Percentiles rank a stretch among this genome's conserved stretches.
These are phyloP conservation scores for Vanacampus margaritifer DNA, from an alignment of 2,113 vertebrate genomes.

Conservation along the genomic window DNA sequence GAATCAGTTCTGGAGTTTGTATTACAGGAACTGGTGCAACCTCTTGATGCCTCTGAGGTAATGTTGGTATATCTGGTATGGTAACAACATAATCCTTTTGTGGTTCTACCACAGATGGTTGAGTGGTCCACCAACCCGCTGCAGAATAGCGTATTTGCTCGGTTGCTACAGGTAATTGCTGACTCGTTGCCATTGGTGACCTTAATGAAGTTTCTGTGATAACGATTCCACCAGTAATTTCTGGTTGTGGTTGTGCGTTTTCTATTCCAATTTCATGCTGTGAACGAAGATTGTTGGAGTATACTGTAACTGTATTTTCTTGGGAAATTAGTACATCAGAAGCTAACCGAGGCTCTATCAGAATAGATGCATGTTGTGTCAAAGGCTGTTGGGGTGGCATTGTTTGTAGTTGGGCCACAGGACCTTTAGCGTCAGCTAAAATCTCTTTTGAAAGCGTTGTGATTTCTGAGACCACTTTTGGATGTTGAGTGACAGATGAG, in stretches of 20 bases:
- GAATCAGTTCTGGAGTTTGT: slow-evolving; percentile 15
- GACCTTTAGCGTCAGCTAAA: slow-evolving; percentile 21
- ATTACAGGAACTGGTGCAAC: slow-evolving; percentile 15
- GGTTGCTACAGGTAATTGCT: slow-evolving; percentile 29
- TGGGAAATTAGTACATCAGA: slow-evolving; percentile 12
- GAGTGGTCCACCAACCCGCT: slow-evolving; percentile 7
- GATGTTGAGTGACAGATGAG: slow-evolving; percentile 18
- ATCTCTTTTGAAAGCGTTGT: slow-evolving; percentile 7
- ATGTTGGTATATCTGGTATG: slow-evolving; percentile 29
- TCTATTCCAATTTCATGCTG: slow-evolving; percentile 25
- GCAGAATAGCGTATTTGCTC: slow-evolving; percentile 12
- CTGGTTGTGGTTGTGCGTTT: slow-evolving; percentile 23
- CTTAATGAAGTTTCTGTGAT: slow-evolving; percentile 9
- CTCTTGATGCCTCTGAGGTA: slow-evolving; percentile 12
- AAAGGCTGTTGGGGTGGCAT: slow-evolving; percentile 32
- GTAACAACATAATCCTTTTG: slow-evolving; percentile 22
- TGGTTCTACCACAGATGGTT: slow-evolving; percentile 19
- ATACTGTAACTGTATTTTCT: slow-evolving; percentile 7
- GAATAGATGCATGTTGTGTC: slow-evolving; percentile 25
- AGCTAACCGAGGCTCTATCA: slow-evolving; percentile 16
- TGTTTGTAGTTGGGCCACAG: slow-evolving; percentile 22
- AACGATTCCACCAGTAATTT: slow-evolving; percentile 17
- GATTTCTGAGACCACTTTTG: slow-evolving; percentile 8
- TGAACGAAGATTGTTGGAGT: slow-evolving; percentile 3
- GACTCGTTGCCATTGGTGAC: slow-evolving; percentile 18